Evolutionary conservation across 2,113 vertebrate species (phyloP).

Genomic region (Thymallus thymallus): DNA sequence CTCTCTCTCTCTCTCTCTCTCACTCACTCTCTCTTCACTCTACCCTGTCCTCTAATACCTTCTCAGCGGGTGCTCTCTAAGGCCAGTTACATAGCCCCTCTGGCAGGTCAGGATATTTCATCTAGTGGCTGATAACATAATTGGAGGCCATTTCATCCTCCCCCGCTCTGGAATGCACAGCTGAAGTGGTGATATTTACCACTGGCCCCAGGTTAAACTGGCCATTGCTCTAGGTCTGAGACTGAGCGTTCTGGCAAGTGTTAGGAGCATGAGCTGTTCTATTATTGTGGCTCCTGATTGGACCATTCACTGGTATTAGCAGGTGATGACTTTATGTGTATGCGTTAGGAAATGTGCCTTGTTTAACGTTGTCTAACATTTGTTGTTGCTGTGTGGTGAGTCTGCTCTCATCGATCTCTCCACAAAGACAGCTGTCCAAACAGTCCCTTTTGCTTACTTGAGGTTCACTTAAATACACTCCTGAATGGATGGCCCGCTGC

Average conservation of each 20-base stretch:
- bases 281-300: neutral
- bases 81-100: slow-evolving; percentile 42
- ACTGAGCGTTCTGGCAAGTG: neutral
- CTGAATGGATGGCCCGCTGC: neutral
- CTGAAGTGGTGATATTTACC: slow-evolving; percentile 62
- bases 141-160: slow-evolving; percentile 52
- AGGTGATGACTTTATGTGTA: slow-evolving; percentile 5
- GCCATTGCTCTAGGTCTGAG: neutral
- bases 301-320: neutral
- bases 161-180: slow-evolving; percentile 42
- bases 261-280: neutral
- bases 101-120: slow-evolving; percentile 54
- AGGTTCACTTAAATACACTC: slow-evolving; percentile 7
- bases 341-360: neutral
- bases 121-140: slow-evolving; percentile 40
- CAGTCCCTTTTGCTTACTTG: slow-evolving; percentile 14
- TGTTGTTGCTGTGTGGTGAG: slow-evolving; percentile 25
- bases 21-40: too few relatives aligned
- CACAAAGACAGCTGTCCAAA: slow-evolving; percentile 1
- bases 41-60: slow-evolving; percentile 47
- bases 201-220: slow-evolving; percentile 49
- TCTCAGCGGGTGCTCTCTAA: slow-evolving; percentile 49
- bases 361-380: slow-evolving; percentile 38
- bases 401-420: neutral
- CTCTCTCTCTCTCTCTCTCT: too few relatives aligned